Base-by-base conservation (phyloP, 2,888 invertebrate species). In the Byasa hedistus region DNA sequence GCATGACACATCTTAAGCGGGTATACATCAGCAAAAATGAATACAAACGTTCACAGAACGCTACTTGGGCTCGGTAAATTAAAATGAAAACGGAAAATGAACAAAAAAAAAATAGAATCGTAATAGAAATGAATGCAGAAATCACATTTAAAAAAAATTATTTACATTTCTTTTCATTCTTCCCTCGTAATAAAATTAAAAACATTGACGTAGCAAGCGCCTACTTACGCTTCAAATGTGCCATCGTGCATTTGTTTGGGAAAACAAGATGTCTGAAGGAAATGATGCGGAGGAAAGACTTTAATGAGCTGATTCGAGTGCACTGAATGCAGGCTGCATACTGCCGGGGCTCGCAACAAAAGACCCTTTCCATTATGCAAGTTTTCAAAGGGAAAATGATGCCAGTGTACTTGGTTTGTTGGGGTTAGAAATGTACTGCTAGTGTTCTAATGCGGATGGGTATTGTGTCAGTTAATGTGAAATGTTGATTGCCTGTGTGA, bases 221-320 rank as follows among this genome's bases (percentile, higher is more conserved):
- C 71, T 72, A 76, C 76, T 73, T 65, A 68, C 65, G 70, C 69
- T 76, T 75, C 74, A 78, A 76, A 73, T 71, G 69, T 65, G 69
- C 65, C 67, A 67, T 56, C 65, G 23, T 69, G 55, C 62, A 69
- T 61, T 71, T 75, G 72, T 77, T 73, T 73, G 72, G 73, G 73
- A 78, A 79, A 78, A 80, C 80, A 80, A 79, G 76, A 80, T 75
- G 78, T 80, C 77, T 78, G 76, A 79, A 84, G 83, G 84, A 86
- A 86, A 86, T 84, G 84, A 76, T 68, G 82, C 75, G 72, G 70
- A 81, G 81, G 82, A 79, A 81, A 81, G 76, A 78, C 80, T 79
- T 78, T 86, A 86, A 86, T 83, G 86, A 86, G 86, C 84, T 82
- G 81, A 79, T 83, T 82, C 77, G 76, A 81, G 79, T 76, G 80